Conservation (phyloP, 2,888 invertebrate species). For the Brenthis ino region DNA sequence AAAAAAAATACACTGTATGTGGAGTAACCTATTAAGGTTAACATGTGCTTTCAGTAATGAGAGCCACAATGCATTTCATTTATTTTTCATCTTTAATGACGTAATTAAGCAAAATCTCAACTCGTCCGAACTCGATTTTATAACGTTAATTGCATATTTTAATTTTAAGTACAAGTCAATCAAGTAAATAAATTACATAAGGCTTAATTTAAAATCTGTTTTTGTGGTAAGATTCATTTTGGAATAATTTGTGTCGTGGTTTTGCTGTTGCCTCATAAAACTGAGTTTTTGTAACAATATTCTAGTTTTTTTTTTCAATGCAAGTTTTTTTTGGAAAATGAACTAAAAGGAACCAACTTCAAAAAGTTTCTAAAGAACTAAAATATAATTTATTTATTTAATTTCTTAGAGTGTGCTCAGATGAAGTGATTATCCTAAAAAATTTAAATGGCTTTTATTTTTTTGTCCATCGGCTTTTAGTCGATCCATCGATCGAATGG, state of each 20-base stretch:
- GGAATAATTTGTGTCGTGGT: neutral
- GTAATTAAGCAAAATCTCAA: conserved; percentile 7
- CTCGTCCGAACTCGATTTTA: conserved; percentile 4
- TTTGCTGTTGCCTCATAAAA: neutral
- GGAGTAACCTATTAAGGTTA: neutral
- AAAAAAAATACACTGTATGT: no score
- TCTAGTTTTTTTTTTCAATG: no score
- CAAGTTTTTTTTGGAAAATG: no score
- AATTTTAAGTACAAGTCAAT: conserved; percentile 20
- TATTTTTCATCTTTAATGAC: neutral
- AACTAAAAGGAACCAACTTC: no score
- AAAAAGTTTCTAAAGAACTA: no score
- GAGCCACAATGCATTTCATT: neutral
- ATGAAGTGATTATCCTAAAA: no score
- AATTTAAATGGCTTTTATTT: no score
- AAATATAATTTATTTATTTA: no score
- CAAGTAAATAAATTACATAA: conserved; percentile 13
- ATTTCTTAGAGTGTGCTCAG: no score
- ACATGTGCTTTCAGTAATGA: neutral
- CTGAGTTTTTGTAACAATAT: no score
- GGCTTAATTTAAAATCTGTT: conserved; percentile 12
- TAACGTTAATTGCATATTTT: conserved; percentile 18
- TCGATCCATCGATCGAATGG: no score
- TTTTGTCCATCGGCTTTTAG: no score
- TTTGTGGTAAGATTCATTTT: conserved; percentile 9